Percentiles rank a stretch among this genome's conserved stretches.
These are phyloP conservation scores for Alloscopus bannaensis DNA, from an alignment of 2,888 invertebrate species.

Conservation along the genomic window DNA sequence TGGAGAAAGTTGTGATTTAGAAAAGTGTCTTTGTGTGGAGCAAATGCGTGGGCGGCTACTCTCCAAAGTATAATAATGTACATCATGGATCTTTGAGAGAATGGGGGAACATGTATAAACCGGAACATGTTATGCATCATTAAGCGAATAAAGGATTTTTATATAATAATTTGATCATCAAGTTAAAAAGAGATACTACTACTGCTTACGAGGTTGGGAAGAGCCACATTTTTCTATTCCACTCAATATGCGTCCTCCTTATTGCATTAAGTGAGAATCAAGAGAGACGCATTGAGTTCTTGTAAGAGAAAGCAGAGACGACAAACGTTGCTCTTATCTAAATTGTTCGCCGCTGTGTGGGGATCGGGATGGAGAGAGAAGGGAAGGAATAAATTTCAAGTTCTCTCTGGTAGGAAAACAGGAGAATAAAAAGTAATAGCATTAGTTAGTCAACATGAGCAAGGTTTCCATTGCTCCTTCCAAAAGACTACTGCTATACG, in stretches of 20 bases:
- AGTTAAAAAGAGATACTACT: too few species aligned
- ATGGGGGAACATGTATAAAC: conserved; percentile 10
- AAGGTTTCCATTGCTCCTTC: not conserved
- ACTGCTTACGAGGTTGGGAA: too few species aligned
- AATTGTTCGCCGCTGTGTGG: not conserved
- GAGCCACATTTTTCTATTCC: too few species aligned
- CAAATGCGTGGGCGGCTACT: too few species aligned
- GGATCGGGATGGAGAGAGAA: too few species aligned
- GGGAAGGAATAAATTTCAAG: too few species aligned
- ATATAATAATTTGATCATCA: conserved; percentile 16
- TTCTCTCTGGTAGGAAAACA: not conserved
- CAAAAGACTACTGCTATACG: not conserved
- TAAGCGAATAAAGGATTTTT: conserved; percentile 21
- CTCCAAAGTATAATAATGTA: too few species aligned
- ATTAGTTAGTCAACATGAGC: conserved; percentile 33
- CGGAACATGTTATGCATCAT: conserved; percentile 42
- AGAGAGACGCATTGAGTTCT: too few species aligned
- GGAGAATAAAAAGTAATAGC: conserved; percentile 35
- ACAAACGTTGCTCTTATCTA: conserved; percentile 8
- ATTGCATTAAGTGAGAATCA: conserved; percentile 10
- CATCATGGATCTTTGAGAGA: too few species aligned
- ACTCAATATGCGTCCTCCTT: not conserved
- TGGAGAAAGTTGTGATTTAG: conserved; percentile 44
- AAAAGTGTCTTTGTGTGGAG: too few species aligned
- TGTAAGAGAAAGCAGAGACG: too few species aligned